Base-by-base conservation (phyloP, 2,888 invertebrate genomes). In the Shargacucullia verbasci region DNA sequence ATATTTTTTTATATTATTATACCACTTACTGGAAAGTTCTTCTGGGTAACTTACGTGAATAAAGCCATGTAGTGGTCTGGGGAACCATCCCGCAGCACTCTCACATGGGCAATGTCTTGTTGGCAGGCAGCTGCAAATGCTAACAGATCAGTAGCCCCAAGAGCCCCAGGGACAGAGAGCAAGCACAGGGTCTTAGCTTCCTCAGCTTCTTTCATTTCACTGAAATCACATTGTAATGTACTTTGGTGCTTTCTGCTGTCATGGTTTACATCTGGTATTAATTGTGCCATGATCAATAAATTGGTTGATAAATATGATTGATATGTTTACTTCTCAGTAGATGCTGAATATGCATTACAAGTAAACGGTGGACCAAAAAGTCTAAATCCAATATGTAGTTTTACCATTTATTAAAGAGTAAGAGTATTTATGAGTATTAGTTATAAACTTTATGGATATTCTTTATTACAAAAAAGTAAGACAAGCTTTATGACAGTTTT, bases 31-130 rank as follows among this genome's bases (percentile, higher is more conserved):
- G 2, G 2, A 4, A 20, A 20, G 20, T 20, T 20, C 2, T 20
- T 20, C 20, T 20, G 2, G 20, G 20, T 2, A n/a, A 89, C 95
- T 94, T 85, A 99, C 94, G 98, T 99, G 34, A 99, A 94, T 20
- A 99, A 92, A 39, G 98, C 98, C 99, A 99, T 99, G 84, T 99
- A 99, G 85, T 99, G 99, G 90, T 99, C 99, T 0, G 99, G 98
- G 14, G 96, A 96, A 52, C 98, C 98, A 86, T 98, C 97, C 15
- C 99, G 95, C 43, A 99, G 96, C 45, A 99, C 98, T 68, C 98
- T 95, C 73, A 99, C 97, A 83, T 98, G 97, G 59, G 98, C 97
- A 34, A 99, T 97, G 82, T 97, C 97, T 44, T 96, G 95, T 84
- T 98, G 97, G 79, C 98, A 99, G 7, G 99, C 98, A 0, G 98